These are phyloP conservation scores for Habropoda laboriosa DNA, from an alignment of 1,140 invertebrate species.

Conservation along the genomic window DNA sequence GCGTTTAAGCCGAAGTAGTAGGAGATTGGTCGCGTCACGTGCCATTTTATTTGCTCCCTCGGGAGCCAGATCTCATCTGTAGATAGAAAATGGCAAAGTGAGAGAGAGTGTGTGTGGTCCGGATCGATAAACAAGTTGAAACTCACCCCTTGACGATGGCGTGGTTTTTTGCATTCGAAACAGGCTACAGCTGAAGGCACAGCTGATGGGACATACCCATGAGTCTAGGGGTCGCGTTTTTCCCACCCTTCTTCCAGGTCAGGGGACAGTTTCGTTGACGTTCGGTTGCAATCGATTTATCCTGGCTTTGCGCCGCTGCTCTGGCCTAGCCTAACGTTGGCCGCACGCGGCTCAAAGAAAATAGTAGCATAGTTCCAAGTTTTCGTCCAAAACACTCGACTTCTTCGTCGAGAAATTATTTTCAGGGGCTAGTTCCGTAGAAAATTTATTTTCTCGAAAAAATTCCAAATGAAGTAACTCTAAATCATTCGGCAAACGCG, in stretches of 20 bases:
- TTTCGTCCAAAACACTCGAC: too few species aligned
- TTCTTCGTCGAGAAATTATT: background rate
- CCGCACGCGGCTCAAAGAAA: background rate
- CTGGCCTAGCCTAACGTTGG: background rate
- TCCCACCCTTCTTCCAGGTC: conserved; percentile 44
- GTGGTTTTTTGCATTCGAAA: conserved; percentile 36
- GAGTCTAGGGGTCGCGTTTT: conserved; percentile 28
- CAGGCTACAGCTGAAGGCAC: conserved; percentile 48
- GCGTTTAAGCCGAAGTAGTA: conserved; percentile 17
- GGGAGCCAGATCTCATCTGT: background rate
- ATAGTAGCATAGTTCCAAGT: background rate
- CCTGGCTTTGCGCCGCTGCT: background rate
- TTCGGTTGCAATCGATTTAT: conserved; percentile 45
- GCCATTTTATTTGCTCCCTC: conserved; percentile 45
- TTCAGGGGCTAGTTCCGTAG: too few species aligned
- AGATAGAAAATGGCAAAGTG: conserved; percentile 12
- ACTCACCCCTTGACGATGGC: conserved; percentile 21
- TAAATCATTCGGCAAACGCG: conserved; percentile 6
- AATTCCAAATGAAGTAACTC: too few species aligned
- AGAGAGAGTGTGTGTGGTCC: background rate
- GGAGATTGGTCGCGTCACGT: conserved; percentile 14
- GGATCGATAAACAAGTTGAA: conserved; percentile 45
- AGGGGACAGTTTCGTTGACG: conserved; percentile 29
- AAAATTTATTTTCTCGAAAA: too few species aligned
- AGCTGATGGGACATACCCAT: conserved; percentile 43